phyloP scores from a whole-genome alignment of 2,888 invertebrate species.

The Caenorhabditis wallacei region DNA sequence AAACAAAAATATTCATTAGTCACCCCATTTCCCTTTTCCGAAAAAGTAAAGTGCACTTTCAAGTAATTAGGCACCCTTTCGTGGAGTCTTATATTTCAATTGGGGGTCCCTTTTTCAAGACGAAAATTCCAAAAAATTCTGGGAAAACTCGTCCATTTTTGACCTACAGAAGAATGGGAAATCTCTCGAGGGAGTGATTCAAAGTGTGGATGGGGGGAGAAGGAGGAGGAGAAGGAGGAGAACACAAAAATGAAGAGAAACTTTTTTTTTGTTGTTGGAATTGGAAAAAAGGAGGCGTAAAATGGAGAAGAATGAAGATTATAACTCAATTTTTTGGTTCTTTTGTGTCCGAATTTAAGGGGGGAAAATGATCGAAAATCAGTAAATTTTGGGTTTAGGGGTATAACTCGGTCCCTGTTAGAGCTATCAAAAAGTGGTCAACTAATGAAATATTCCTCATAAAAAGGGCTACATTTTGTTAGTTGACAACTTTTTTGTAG shows the following conservation, averaged over 20 bases:
- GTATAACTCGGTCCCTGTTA: no score
- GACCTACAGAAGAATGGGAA: no score
- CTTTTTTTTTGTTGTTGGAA: neutral
- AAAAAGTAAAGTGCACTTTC: neutral
- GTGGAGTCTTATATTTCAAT: neutral
- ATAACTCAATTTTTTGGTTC: slow-evolving; percentile 46
- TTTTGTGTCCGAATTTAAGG: neutral
- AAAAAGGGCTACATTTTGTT: no score
- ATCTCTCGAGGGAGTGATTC: no score
- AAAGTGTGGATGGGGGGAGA: no score
- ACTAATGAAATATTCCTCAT: no score
- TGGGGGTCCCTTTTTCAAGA: neutral
- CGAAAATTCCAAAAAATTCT: neutral
- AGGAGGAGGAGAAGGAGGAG: no score
- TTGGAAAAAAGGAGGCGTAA: neutral
- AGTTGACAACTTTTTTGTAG: no score
- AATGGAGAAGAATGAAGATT: slow-evolving; percentile 20
- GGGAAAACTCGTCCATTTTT: no score
- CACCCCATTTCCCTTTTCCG: neutral
- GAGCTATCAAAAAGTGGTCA: no score
- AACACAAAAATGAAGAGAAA: slow-evolving; percentile 10
- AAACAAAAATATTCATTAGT: neutral
- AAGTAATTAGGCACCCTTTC: neutral
- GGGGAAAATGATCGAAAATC: slow-evolving; percentile 22
- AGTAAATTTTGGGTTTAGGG: neutral